Conservation (phyloP, 2,888 invertebrate species). For the Nowickia ferox region DNA sequence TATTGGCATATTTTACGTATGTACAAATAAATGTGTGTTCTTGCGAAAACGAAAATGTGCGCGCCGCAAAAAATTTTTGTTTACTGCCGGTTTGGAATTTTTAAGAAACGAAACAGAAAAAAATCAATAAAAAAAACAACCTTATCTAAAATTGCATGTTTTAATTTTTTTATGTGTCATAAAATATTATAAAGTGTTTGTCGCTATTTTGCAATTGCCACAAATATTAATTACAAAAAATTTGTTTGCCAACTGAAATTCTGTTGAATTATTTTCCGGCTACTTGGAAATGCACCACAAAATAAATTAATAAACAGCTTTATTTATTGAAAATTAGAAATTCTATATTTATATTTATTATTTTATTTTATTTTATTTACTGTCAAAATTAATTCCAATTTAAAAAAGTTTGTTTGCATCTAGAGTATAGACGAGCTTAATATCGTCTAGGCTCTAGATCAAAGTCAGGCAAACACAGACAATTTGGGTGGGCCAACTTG, state of each 20-base stretch:
- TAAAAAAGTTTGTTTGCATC: too few species aligned
- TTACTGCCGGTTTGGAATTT: constrained; percentile 4
- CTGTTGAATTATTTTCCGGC: not conserved
- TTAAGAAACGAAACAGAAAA: not conserved
- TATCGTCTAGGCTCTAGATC: too few species aligned
- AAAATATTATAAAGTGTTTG: constrained; percentile 9
- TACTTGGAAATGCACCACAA: too few species aligned
- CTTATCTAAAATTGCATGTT: constrained; percentile 35
- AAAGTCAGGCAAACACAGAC: too few species aligned
- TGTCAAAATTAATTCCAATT: too few species aligned
- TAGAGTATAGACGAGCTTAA: too few species aligned
- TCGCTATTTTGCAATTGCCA: constrained; percentile 14
- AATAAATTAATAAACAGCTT: too few species aligned
- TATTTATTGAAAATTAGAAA: too few species aligned
- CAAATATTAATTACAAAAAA: not conserved
- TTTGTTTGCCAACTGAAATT: constrained; percentile 21
- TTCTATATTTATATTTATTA: too few species aligned
- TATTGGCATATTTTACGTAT: not conserved
- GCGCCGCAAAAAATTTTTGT: constrained; percentile 11
- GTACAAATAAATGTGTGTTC: not conserved
- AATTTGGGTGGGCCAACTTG: too few species aligned
- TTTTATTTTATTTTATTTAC: too few species aligned
- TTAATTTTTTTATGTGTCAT: not conserved
- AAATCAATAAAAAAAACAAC: not conserved
- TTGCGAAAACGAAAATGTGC: not conserved